Evolutionary conservation across 1,140 invertebrate genomes (phyloP).

Genomic region (Stegodyphus dumicola): DNA sequence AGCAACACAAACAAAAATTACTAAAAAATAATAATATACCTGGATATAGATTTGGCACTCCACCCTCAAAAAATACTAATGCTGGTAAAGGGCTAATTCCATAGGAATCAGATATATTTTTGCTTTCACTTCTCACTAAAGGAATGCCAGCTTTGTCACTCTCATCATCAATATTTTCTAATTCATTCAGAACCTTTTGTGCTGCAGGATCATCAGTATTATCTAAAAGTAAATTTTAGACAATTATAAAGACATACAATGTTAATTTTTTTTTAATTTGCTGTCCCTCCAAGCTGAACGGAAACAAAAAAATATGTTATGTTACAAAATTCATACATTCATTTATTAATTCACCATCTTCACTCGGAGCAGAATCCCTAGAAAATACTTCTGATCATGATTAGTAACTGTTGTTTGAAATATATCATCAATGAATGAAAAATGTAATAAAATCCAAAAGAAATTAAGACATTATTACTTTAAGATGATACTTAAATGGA

Average conservation of each 20-base stretch:
- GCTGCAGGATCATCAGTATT: slow-evolving; percentile 91
- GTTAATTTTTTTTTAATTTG: too few relatives aligned
- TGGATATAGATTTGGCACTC: slow-evolving; percentile 90
- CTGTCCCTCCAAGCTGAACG: too few relatives aligned
- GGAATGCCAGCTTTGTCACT: slow-evolving; percentile 81
- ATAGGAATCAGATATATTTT: slow-evolving; percentile 84
- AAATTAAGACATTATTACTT: too few relatives aligned
- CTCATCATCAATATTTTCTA: slow-evolving; percentile 96
- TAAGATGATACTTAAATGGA: too few relatives aligned
- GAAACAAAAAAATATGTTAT: too few relatives aligned
- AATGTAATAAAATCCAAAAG: too few relatives aligned
- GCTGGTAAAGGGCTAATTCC: slow-evolving; percentile 87
- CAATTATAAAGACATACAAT: not conserved
- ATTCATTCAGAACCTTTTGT: slow-evolving; percentile 84
- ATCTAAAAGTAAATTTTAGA: slow-evolving; percentile 72
- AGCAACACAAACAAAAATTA: not conserved
- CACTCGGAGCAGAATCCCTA: too few relatives aligned
- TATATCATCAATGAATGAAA: too few relatives aligned
- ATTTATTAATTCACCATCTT: too few relatives aligned
- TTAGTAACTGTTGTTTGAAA: too few relatives aligned
- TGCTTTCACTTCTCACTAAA: slow-evolving; percentile 74
- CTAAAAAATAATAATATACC: slow-evolving; percentile 69
- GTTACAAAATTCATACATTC: too few relatives aligned
- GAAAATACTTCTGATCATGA: too few relatives aligned
- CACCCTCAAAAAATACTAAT: slow-evolving; percentile 90